Evolutionary conservation across 2,797 vertebrate species (phyloP).

Genomic region (Nasua narica): DNA sequence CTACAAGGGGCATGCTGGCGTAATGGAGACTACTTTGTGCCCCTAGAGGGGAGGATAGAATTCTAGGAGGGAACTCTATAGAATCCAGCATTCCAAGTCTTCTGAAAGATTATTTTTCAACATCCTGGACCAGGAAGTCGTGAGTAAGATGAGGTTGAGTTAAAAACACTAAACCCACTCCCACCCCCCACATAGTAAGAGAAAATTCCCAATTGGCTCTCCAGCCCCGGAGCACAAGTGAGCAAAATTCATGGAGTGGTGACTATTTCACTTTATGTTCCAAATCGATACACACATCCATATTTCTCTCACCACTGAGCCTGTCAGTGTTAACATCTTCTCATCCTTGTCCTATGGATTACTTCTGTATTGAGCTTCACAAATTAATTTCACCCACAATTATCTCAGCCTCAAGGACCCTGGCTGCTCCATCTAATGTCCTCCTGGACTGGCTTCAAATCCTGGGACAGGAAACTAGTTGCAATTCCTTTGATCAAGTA

Average conservation of each 20-base stretch:
- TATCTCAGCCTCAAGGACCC: not conserved
- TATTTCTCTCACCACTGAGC: not conserved
- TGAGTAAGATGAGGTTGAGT: not conserved
- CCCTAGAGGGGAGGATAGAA: not conserved
- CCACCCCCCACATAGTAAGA: not conserved
- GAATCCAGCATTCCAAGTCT: not conserved
- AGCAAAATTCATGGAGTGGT: not conserved
- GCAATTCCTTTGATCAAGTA: not conserved
- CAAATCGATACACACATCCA: accelerated
- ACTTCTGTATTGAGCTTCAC: not conserved
- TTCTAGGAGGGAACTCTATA: not conserved
- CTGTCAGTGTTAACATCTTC: not conserved
- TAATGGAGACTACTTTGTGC: not conserved
- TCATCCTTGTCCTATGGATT: not conserved
- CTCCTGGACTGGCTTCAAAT: not conserved
- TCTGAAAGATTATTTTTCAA: not conserved
- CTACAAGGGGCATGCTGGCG: accelerated
- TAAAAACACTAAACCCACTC: not conserved
- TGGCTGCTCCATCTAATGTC: not conserved
- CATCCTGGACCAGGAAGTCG: not conserved
- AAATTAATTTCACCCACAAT: not conserved
- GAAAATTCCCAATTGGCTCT: not conserved
- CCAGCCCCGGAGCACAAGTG: not conserved
- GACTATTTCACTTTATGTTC: not conserved
- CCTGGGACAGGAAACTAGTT: not conserved